Evolutionary conservation across 1,140 invertebrate genomes (phyloP), one percentile per base, ranked within the genome.

Genomic region (Bombus superbus): DNA sequence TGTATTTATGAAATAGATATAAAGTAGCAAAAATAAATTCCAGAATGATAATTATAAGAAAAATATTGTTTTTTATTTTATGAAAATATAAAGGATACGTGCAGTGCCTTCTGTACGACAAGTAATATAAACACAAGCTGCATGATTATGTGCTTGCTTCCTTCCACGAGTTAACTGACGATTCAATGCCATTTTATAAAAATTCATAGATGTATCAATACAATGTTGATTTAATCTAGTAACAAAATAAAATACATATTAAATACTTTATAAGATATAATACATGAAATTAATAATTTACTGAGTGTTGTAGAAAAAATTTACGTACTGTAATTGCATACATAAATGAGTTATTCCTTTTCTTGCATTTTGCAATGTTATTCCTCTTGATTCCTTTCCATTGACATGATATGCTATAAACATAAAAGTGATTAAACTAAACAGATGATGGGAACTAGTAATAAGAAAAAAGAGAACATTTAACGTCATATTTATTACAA

Each of bases 61-160:
- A 71, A 35, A 18, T 25, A 64, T 32, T 28, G 40, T 75, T 1
- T 47, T 38, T 81, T 78, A 57, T 32, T 62, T 22, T 78, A 22
- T 64, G 6, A 38, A 79, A 47, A 62, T 75, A 38, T 38, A 75
- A 90, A 97, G 96, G 97, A 98, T 98, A 98, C 98, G 99, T 87
- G 98, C 97, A 86, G 99, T 99, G 83, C 97, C 97, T 95, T 99
- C 98, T 38, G 98, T 98, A 85, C 99, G 96, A 92, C 99, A 99
- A 4, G 98, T 99, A 88, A 99, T 98, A 92, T 99, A 99, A 15
- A 99, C 97, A 96, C 99, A 99, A 69, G 99, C 99, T 81, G 99
- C 99, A 94, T 99, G 97, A 83, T 99, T 98, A 91, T 98, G 98
- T n/a, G 97, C 96, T 90, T 98, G 97, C 87, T 97, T 98, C 42